Evolutionary conservation across 2,888 invertebrate species (phyloP).

Genomic region (Petrophora chlorosata): DNA sequence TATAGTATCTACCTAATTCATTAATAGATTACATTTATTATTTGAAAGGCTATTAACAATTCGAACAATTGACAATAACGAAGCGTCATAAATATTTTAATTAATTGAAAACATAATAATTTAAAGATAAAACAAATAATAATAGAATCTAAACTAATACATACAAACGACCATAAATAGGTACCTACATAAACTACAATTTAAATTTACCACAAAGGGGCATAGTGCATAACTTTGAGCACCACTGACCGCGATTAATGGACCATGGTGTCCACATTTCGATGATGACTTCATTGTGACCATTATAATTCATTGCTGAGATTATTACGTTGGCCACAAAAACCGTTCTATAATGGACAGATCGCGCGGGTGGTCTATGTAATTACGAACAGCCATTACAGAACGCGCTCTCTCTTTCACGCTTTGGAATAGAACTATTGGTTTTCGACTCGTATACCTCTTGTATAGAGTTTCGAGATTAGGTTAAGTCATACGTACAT

Average conservation of each 20-base stretch:
- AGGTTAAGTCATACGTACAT: too few species aligned
- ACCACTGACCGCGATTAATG: conserved; percentile 33
- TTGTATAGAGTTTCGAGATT: neutral
- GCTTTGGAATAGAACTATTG: conserved; percentile 33
- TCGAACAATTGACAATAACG: too few species aligned
- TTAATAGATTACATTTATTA: too few species aligned
- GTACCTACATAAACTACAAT: too few species aligned
- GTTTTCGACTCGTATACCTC: conserved; percentile 6
- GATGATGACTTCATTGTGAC: conserved; percentile 75
- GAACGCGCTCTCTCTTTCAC: conserved; percentile 54
- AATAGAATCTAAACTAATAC: too few species aligned
- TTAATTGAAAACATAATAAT: too few species aligned
- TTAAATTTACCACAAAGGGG: too few species aligned
- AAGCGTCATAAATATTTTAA: too few species aligned
- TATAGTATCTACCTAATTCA: too few species aligned
- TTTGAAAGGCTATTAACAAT: too few species aligned
- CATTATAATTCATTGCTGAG: conserved; percentile 61
- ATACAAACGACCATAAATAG: too few species aligned
- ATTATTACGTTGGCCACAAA: conserved; percentile 67
- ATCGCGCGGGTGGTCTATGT: conserved; percentile 74
- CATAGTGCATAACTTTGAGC: conserved; percentile 33
- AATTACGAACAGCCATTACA: conserved; percentile 61
- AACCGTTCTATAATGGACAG: conserved; percentile 60
- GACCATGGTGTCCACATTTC: conserved; percentile 39
- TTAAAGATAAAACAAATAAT: too few species aligned